Conservation (phyloP, 2,113 vertebrate genomes). For the Silurus meridionalis region DNA sequence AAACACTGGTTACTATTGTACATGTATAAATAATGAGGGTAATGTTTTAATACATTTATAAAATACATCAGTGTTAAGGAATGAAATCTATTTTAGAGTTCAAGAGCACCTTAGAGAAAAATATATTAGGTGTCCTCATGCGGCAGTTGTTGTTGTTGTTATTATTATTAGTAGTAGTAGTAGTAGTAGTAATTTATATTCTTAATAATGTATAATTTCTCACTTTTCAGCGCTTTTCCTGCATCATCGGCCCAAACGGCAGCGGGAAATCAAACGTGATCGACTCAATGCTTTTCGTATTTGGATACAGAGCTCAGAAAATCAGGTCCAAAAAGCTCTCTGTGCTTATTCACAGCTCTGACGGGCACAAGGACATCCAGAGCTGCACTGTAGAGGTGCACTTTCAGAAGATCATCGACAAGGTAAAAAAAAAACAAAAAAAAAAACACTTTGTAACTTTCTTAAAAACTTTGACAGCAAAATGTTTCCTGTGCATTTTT, state of each 20-base stretch:
- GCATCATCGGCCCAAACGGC: slow-evolving; percentile 97
- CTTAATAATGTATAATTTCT: slow-evolving; percentile 7
- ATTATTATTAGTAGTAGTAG: too few species aligned
- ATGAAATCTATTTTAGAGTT: neutral
- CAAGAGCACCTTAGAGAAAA: too few species aligned
- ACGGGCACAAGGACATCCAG: slow-evolving; percentile 84
- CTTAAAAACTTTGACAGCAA: neutral
- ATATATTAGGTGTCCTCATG: neutral
- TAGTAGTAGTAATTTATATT: too few species aligned
- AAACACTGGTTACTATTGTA: neutral
- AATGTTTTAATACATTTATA: neutral
- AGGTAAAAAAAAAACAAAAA: slow-evolving; percentile 74
- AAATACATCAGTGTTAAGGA: neutral
- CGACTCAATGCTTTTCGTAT: slow-evolving; percentile 99
- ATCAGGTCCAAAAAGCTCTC: slow-evolving; percentile 97
- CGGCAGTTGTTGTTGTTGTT: neutral
- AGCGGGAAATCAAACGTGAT: slow-evolving; percentile 99
- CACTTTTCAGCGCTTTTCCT: slow-evolving; percentile 88
- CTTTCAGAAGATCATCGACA: slow-evolving; percentile 97
- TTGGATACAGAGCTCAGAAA: slow-evolving; percentile 98
- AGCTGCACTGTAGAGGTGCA: slow-evolving; percentile 96
- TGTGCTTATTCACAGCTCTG: slow-evolving; percentile 95
- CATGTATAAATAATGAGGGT: neutral
- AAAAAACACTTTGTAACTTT: neutral
- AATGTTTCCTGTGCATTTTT: neutral